Base-by-base conservation (phyloP, 2,113 vertebrate species). In the Aspidoscelis tigris region DNA sequence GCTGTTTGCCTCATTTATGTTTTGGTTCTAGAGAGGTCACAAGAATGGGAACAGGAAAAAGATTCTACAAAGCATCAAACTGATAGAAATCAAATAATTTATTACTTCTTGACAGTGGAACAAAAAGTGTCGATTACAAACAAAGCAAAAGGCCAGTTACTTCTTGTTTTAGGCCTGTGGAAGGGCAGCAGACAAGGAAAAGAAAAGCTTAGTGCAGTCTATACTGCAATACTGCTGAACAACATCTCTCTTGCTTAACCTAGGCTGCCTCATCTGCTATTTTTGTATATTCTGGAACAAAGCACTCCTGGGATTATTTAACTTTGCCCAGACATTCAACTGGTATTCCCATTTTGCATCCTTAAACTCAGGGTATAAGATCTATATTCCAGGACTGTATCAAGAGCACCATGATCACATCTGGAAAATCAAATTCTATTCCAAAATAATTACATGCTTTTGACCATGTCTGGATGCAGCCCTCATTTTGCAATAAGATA, bases 241-340 rank as follows among this genome's bases (percentile, higher is more conserved):
- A 43, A 85, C 14, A 73, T 16, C 86, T 79, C 73, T 85, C 81
- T 72, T 78, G 41, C 47, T 70, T 85, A 84, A 93, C 76, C 81
- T 76, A 68, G 26, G 33, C 33, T 33, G 33, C 33, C 33, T 33
- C 33, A 33, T 33, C 33, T 33, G 33, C 33, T 33, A 33, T 33
- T 33, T 33, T 33, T 33, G 33, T 33, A 33, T 33, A 33, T 33
- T 33, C 33, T 33, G 33, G 33, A 33, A 33, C 33, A 33, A 33
- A 33, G 33, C 33, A 33, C 33, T 33, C 33, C 33, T 33, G 33
- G 33, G 33, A 33, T 33, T 33, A 33, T 33, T 33, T 33, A 33
- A 33, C 33, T 33, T 33, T 33, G 33, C 33, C 33, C 33, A 33
- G 33, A 33, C 33, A 33, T 33, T 33, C 33, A 33, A 33, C 1